Evolutionary conservation across 2,113 vertebrate species (phyloP).

Genomic region (Bombycilla garrulus): DNA sequence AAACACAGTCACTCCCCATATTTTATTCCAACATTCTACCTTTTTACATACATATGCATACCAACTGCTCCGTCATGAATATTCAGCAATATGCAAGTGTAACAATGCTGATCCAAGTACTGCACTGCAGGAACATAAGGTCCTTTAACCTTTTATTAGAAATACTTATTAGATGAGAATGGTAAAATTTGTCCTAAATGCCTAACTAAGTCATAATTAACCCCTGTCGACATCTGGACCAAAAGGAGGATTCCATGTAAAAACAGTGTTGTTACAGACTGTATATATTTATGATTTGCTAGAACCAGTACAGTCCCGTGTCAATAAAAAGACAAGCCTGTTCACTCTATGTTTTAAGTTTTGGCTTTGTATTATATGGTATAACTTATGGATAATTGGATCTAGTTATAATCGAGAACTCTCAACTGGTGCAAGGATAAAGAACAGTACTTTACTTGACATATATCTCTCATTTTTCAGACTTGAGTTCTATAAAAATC

Average conservation of each 20-base stretch:
- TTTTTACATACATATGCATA: neutral
- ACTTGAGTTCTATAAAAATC: neutral
- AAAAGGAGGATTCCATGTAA: neutral
- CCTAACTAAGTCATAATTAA: neutral
- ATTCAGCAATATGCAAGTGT: neutral
- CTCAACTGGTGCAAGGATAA: neutral
- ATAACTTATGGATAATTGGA: neutral
- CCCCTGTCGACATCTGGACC: neutral
- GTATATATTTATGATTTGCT: neutral
- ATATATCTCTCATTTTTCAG: neutral
- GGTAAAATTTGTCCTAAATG: neutral
- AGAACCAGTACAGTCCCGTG: neutral
- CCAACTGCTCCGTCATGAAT: neutral
- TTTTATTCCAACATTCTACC: neutral
- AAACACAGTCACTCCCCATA: neutral
- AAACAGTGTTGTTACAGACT: neutral
- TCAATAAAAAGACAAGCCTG: neutral
- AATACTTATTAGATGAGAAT: neutral
- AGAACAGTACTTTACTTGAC: neutral
- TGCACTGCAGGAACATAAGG: neutral
- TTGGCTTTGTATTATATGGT: neutral
- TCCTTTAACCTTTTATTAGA: neutral
- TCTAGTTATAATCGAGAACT: neutral
- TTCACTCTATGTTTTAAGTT: neutral
- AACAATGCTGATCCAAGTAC: neutral